Evolutionary conservation across 2,113 vertebrate species (phyloP).

Genomic region (Oxygymnocypris stewartii): DNA sequence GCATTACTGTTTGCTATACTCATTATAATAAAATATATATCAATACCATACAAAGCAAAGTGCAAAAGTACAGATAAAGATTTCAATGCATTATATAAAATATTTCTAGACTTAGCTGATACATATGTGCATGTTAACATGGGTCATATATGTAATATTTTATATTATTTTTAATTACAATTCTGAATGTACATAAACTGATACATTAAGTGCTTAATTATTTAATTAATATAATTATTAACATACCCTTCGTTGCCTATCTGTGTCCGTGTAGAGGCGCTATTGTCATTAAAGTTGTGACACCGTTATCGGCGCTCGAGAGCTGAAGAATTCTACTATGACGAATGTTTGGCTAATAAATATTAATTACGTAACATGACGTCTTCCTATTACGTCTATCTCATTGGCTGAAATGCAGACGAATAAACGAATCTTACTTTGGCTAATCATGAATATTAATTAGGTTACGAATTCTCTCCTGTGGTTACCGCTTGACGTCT

Average conservation of each 20-base stretch:
- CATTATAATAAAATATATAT: no score
- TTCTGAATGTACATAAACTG: neutral
- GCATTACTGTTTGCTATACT: no score
- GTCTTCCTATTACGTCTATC: no score
- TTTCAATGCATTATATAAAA: neutral
- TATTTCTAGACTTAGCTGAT: neutral
- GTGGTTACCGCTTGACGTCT: neutral
- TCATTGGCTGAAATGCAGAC: neutral
- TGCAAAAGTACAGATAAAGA: neutral
- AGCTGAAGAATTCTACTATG: neutral
- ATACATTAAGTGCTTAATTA: neutral
- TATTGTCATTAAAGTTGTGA: constrained; percentile 31
- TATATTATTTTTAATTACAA: neutral
- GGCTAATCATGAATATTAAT: neutral
- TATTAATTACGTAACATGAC: neutral
- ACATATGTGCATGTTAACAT: neutral
- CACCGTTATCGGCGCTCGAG: neutral
- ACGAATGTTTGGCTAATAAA: neutral
- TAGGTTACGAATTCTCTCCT: neutral
- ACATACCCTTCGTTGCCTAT: neutral
- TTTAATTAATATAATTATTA: neutral
- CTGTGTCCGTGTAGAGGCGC: constrained; percentile 49
- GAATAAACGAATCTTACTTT: neutral
- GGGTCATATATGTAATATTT: neutral
- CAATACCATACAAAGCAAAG: no score